Evolutionary conservation across 2,888 invertebrate genomes (phyloP).

Genomic region (Lycophotia porphyrea): DNA sequence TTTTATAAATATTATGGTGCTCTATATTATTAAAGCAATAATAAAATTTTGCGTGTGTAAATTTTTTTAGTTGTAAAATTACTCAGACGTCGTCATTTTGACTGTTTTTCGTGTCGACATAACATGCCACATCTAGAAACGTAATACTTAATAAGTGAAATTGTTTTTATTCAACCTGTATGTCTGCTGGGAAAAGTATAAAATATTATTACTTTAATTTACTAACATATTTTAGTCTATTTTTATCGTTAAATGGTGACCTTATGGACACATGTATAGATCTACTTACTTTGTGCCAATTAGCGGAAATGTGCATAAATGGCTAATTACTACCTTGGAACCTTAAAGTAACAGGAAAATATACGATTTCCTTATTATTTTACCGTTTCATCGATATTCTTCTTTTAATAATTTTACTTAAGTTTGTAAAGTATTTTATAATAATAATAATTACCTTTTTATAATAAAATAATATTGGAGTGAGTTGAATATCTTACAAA

Average conservation of each 20-base stretch:
- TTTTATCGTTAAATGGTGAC: conserved; percentile 7
- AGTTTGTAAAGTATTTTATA: conserved; percentile 16
- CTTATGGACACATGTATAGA: neutral
- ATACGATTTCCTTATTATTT: conserved; percentile 15
- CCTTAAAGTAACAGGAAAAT: conserved; percentile 25
- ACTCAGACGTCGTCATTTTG: neutral
- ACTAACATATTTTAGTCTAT: neutral
- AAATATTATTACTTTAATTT: conserved; percentile 8
- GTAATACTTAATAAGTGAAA: neutral
- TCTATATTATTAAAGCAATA: conserved; percentile 47
- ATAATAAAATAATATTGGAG: neutral
- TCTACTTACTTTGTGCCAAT: neutral
- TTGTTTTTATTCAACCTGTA: neutral
- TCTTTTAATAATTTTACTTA: conserved; percentile 17
- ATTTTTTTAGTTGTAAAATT: neutral
- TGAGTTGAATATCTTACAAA: conserved; percentile 15
- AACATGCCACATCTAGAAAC: neutral
- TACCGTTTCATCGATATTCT: neutral
- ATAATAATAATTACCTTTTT: conserved; percentile 1
- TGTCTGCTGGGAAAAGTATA: neutral
- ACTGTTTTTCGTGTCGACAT: too few species aligned
- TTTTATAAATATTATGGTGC: conserved; percentile 34
- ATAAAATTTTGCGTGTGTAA: neutral
- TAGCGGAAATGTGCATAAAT: conserved; percentile 32
- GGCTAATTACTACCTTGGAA: conserved; percentile 21